Evolutionary conservation across 2,113 vertebrate species (phyloP), one percentile per base, ranked within the genome.

Genomic region (Circaetus cinerascens): DNA sequence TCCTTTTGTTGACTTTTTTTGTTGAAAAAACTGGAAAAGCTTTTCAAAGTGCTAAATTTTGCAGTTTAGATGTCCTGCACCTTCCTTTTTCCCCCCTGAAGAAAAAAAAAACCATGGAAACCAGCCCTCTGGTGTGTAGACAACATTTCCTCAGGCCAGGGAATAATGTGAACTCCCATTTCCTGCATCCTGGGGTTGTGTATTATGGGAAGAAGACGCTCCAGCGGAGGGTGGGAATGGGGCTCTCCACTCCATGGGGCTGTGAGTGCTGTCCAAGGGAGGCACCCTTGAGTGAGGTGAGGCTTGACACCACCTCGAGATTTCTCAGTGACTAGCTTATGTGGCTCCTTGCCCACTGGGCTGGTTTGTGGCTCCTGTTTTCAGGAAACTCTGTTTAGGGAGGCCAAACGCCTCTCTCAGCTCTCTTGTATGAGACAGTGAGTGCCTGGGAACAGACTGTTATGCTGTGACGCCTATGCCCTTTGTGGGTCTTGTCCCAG

Each of bases 171-270:
- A 89, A 41, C 38, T 94, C n/a, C 55, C 0, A 0, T 69, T 95
- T 95, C 95, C 96, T 96, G 72, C 79, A 77, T 92, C 95, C 75
- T 34, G 32, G 32, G 53, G 63, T 90, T 94, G 75, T 48, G 17
- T 77, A 7, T 76, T 62, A 66, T 57, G 83, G 86, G 91, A 92
- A 86, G 67, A 92, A 94, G 53, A 40, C 1, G 11, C 41, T 90
- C 3, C 5, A 45, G 34, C 1, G 0, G 7, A 45, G 36, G 22
- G 21, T 90, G 92, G 85, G 92, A 90, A 79, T 51, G 41, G 56
- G 16, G 22, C 4, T 82, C 5, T 92, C 72, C 56, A 62, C 10
- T 38, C n/a, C 20, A 8, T 3, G 14, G 63, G 40, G 13, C 48
- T 93, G 43, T 78, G 69, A 81, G 48, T 7, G 3, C 11, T 1